Evolutionary conservation across 23 tunicate genomes (phyloP).

Genomic region (Diplosoma virens): DNA sequence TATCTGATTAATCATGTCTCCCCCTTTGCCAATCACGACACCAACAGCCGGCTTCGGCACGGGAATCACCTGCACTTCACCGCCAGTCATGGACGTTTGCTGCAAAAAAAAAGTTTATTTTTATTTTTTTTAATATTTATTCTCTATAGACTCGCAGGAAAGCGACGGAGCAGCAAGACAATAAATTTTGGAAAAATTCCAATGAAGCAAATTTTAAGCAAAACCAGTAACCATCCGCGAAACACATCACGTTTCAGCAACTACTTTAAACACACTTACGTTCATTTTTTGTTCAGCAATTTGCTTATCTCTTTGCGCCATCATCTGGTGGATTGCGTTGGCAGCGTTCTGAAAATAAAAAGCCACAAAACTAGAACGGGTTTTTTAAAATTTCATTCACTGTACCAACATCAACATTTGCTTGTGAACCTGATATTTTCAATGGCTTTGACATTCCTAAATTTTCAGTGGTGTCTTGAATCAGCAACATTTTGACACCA

Average conservation of each 20-base stretch:
- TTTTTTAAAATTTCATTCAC: too few species aligned
- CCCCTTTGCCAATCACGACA: slow-evolving; percentile 97
- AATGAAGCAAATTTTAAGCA: too few species aligned
- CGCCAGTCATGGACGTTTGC: slow-evolving; percentile 39
- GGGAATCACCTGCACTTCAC: slow-evolving; percentile 48
- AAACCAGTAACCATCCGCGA: too few species aligned
- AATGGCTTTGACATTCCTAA: slow-evolving; percentile 81
- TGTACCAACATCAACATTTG: slow-evolving; percentile 83
- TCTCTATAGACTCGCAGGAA: too few species aligned
- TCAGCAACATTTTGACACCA: slow-evolving; percentile 80
- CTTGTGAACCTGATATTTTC: slow-evolving; percentile 68
- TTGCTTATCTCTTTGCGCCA: slow-evolving; percentile 91
- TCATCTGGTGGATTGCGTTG: slow-evolving; percentile 79
- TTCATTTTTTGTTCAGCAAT: slow-evolving; percentile 65
- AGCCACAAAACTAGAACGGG: too few species aligned
- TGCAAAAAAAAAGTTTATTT: too few species aligned
- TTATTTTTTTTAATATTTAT: too few species aligned
- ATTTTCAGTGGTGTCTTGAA: slow-evolving; percentile 93
- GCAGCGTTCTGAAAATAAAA: slow-evolving; percentile 72
- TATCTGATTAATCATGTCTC: slow-evolving; percentile 97
- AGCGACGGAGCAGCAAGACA: too few species aligned
- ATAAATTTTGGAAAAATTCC: too few species aligned
- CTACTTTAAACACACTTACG: too few species aligned
- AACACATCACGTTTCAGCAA: too few species aligned
- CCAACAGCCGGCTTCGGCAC: slow-evolving; percentile 99